Evolutionary conservation across 2,888 invertebrate genomes (phyloP).

Genomic region (Coremacera marginata): DNA sequence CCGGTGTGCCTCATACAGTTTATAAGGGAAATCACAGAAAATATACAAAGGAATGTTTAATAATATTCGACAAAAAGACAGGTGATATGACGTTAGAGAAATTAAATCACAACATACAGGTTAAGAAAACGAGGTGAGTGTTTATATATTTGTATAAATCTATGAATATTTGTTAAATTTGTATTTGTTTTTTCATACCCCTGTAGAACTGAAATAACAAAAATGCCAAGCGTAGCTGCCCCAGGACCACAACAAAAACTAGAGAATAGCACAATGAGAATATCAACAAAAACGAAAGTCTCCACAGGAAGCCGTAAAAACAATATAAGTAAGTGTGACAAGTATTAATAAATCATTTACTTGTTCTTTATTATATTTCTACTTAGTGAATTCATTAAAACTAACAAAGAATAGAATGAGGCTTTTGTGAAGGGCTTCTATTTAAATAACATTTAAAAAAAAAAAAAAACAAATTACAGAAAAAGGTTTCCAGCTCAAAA

Average conservation of each 20-base stretch:
- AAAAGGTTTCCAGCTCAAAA: no score
- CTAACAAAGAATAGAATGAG: no score
- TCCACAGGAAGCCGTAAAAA: constrained; percentile 72
- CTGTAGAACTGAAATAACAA: constrained; percentile 64
- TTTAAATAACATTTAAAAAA: no score
- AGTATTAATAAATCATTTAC: no score
- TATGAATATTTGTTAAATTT: neutral
- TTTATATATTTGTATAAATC: constrained; percentile 15
- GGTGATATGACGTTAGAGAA: constrained; percentile 95
- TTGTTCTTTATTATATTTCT: no score
- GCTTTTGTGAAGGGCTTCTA: no score
- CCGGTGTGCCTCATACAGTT: constrained; percentile 90
- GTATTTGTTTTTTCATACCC: constrained; percentile 20
- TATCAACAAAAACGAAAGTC: constrained; percentile 74
- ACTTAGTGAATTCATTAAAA: no score
- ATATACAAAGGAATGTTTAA: constrained; percentile 89
- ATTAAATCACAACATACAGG: constrained; percentile 90
- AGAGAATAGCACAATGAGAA: constrained; percentile 74
- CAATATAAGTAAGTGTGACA: constrained; percentile 62
- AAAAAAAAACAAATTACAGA: no score
- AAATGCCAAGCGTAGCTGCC: constrained; percentile 58
- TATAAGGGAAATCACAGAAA: constrained; percentile 95
- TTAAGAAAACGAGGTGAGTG: constrained; percentile 87
- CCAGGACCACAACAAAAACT: constrained; percentile 53
- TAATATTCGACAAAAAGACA: constrained; percentile 92